Base-by-base conservation (phyloP, 2,113 vertebrate genomes). In the Silurus asotus region DNA sequence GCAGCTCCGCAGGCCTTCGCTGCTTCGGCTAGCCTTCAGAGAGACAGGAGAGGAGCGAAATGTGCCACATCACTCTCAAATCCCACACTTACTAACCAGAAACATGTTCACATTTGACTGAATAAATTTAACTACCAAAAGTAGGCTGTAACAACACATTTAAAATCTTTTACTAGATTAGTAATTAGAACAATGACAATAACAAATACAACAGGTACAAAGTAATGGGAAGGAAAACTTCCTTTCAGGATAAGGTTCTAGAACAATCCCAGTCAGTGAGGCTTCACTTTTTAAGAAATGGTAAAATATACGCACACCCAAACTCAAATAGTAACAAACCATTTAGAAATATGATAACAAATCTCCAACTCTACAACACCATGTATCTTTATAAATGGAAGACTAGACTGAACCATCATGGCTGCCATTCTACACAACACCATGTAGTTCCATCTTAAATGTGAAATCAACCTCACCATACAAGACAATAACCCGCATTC, bases 1-100 rank as follows among this genome's bases (percentile, higher is more conserved):
- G 92, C 97, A 99, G 94, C 96, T 97, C 94, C 97, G 96, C 93
- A 94, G 95, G 93, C 86, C 93, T 4, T 96, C 94, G 83, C 93
- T 95, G 90, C 79, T 95, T 92, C 88, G 93, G 90, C 94, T 97
- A 94, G 94, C 94, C 98, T 99, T 99, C 89, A 93, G 90, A 91
- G 89, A 92, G 90, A 94, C 5, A 61, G 28, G 87, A 90, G 85
- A 88, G 84, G 78, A 92, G 84, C 81, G 37, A 83, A 81, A 88
- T 8, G 25, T 8, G 64, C 81, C 19, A 80, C 19, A 4, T 85
- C 77, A 85, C 67, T 67, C 69, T 58, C 56, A 59, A 56, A 87
- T 80, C 82, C 58, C 49, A 25, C 53, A 77, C 9, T 37, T 76
- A 28, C 37, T 48, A 20, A 70, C 81, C n/a, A 28, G 3, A 82